Evolutionary conservation across 2,113 vertebrate genomes (phyloP), one percentile per base, ranked within the genome.

Genomic region (Empidonax traillii): DNA sequence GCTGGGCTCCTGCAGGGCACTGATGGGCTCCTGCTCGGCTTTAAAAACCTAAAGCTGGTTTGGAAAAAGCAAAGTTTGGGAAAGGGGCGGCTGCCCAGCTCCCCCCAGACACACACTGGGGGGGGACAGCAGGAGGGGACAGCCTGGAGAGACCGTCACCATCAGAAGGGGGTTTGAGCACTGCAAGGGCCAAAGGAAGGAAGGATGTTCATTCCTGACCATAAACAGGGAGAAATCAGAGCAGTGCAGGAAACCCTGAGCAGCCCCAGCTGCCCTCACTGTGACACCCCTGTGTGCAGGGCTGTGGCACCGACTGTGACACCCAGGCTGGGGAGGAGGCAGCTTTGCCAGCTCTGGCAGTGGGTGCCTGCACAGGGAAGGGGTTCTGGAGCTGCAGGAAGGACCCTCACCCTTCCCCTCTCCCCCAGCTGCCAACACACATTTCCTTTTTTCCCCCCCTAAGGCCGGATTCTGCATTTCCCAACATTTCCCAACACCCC

Each of bases 111-210:
- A 10, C 56, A 27, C 19, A 35, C 1, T 66, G 22, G 1, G 0
- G 7, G 7, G 3, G 61, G 7, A 5, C 1, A 2, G 46, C 0
- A 6, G 63, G 24, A 27, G 27, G 53, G 37, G 21, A 16, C 0
- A 2, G 8, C 47, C 53, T 4, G 24, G n/a, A 62, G 73, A 9
- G 43, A 61, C 49, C 63, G 52, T 27, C 31, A 39, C 3, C 62
- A n/a, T 23, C 58, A 47, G 49, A 3, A 5, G 2, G 0, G 5
- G 27, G 15, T 7, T 6, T 14, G 21, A 62, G 73, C 47, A 9
- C 10, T 2, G 7, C 55, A 8, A 19, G 62, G 59, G 35, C 25
- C 1, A 10, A 8, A 12, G 3, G 35, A 53, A 80, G 84, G 92
- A 84, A 52, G 73, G 90, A 87, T 8, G 81, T 25, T 49, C 24